Evolutionary conservation across 2,797 vertebrate species (phyloP).

Genomic region (Mionectes olivaceus): DNA sequence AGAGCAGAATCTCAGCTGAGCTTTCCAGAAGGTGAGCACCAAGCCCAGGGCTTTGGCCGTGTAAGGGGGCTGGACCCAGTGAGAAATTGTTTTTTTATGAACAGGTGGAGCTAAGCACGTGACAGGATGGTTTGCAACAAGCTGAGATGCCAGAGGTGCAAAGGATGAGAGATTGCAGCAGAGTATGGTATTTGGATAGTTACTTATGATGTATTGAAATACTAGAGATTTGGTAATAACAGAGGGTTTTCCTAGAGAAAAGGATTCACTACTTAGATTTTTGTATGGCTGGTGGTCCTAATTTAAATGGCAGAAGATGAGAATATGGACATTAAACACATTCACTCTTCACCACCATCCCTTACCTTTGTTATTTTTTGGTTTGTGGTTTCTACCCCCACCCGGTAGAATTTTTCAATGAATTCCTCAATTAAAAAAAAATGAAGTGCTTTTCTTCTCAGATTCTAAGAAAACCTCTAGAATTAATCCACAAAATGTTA

Average conservation of each 20-base stretch:
- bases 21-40: background rate
- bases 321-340: background rate
- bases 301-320: background rate
- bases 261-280: background rate
- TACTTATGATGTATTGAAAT: background rate
- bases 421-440: background rate
- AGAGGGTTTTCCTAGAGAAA: background rate
- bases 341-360: background rate
- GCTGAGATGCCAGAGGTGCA: background rate
- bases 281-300: background rate
- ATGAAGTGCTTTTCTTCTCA: background rate
- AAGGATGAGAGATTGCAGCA: background rate
- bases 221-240: background rate
- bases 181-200: background rate
- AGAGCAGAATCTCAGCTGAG: background rate
- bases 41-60: background rate
- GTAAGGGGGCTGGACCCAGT: background rate
- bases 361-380: background rate
- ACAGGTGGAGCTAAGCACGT: background rate
- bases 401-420: background rate
- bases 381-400: background rate
- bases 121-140: background rate
- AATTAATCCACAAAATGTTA: conserved; percentile 54
- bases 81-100: background rate
- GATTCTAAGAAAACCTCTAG: background rate